Evolutionary conservation across 2,113 vertebrate genomes (phyloP), one percentile per base, ranked within the genome.

Genomic region (Sinocyclocheilus anophthalmus): DNA sequence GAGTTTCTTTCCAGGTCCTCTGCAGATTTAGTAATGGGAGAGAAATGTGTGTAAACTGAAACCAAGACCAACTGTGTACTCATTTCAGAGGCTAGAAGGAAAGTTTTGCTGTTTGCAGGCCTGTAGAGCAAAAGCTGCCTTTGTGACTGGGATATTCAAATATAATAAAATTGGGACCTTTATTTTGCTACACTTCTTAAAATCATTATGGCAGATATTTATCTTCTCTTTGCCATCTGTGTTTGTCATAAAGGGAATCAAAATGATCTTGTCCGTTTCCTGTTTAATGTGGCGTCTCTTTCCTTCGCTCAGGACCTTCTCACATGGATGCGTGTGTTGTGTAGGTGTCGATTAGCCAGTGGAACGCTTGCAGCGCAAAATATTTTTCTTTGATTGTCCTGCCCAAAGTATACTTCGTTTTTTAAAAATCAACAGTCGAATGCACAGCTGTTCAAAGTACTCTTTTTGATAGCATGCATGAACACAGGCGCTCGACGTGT

Each of bases 1-100:
- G 42, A 73, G 87, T 84, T 81, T 84, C 75, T 83, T 89, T 79
- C 86, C 89, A 87, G 89, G 90, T 91, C 75, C 76, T 92, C 76
- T 13, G 22, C 59, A 59, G 33, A 70, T 85, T 85, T 45, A 61
- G 22, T 61, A 42, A 42, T 39, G 65, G 33, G 42, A 30, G 33
- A 33, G 20, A 16, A 48, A 22, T 57, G 24, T 30, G 50, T 53
- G 48, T 83, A 48, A 26, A 70, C 6, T 81, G 48, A 72, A 76
- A 65, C 61, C 33, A 84, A 76, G 69, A 73, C 59, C 26, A 86
- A 85, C 45, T 33, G 76, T 88, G 87, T 93, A 91, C 90, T 87
- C 37, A 55, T 87, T 84, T 84, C 48, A 5, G 57, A 83, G 57
- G 65, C 39, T 13, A 78, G 39, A 76, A 84, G 24, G 50, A 24